Evolutionary conservation across 2,113 vertebrate species (phyloP).

Genomic region (Galbula dea): DNA sequence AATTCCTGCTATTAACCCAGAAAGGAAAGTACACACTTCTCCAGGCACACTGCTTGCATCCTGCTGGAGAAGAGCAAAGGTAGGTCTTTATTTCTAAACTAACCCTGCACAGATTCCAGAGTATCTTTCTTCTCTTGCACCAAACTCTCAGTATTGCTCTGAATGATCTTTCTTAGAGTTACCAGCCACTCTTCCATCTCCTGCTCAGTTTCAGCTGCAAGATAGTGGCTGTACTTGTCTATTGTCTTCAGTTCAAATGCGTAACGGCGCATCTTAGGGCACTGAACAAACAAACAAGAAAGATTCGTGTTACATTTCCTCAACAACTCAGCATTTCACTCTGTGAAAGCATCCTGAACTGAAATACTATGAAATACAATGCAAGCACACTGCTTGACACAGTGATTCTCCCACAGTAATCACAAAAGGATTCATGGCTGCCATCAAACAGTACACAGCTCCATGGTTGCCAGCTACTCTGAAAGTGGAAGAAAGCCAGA

Average conservation of each 20-base stretch:
- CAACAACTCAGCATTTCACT: background rate
- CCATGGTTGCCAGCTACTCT: background rate
- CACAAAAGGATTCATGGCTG: background rate
- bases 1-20: constrained; percentile 10
- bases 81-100: constrained; percentile 1
- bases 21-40: background rate
- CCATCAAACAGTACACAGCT: background rate
- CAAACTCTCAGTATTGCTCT: constrained; percentile 82
- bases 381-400: background rate
- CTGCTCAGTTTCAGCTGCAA: constrained; percentile 91
- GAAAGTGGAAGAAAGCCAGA: background rate
- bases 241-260: constrained; percentile 95
- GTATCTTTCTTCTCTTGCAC: constrained; percentile 86
- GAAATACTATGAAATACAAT: background rate
- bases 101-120: constrained; percentile 79
- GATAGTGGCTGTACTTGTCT: constrained; percentile 94
- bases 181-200: constrained; percentile 98
- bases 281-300: constrained; percentile 65
- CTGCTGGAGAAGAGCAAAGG: background rate
- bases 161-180: constrained; percentile 90
- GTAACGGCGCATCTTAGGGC: constrained; percentile 91
- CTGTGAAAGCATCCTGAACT: background rate
- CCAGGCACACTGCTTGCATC: background rate
- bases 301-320: background rate
- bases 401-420: background rate